Evolutionary conservation across 2,797 vertebrate genomes (phyloP).

Genomic region (Notoglanidium macrostoma): DNA sequence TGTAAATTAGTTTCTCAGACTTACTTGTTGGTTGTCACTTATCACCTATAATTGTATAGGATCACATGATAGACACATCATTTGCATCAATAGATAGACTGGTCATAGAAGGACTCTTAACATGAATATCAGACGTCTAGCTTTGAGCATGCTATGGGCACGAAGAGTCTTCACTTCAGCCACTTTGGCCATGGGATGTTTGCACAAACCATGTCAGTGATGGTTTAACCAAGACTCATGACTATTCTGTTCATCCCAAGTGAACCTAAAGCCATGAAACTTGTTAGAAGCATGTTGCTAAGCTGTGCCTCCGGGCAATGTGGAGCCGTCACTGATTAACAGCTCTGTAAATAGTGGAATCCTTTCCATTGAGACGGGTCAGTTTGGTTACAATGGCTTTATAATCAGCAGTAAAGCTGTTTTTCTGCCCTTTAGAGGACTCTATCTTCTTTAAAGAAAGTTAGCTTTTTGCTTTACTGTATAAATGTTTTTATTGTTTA

Average conservation of each 20-base stretch:
- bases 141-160: not conserved
- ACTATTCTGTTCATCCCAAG: not conserved
- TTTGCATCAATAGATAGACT: not conserved
- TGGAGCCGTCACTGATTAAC: constrained; percentile 45
- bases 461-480: not conserved
- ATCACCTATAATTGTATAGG: not conserved
- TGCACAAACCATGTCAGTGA: constrained; percentile 18
- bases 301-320: constrained; percentile 40
- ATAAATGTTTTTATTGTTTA: not conserved
- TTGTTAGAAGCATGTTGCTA: constrained; percentile 46
- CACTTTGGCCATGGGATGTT: constrained; percentile 26
- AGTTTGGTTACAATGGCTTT: not conserved
- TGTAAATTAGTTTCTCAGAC: not conserved
- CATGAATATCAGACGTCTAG: not conserved
- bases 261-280: constrained; percentile 19
- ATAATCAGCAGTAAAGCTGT: constrained; percentile 19
- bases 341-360: constrained; percentile 41
- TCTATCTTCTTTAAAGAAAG: not conserved
- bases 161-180: not conserved
- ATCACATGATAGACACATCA: not conserved
- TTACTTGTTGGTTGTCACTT: not conserved
- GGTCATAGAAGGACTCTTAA: not conserved
- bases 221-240: not conserved
- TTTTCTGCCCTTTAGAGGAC: constrained; percentile 17
- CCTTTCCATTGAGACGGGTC: constrained; percentile 13